phyloP scores from a whole-genome alignment of 1,140 invertebrate species.

The Battus philenor region DNA sequence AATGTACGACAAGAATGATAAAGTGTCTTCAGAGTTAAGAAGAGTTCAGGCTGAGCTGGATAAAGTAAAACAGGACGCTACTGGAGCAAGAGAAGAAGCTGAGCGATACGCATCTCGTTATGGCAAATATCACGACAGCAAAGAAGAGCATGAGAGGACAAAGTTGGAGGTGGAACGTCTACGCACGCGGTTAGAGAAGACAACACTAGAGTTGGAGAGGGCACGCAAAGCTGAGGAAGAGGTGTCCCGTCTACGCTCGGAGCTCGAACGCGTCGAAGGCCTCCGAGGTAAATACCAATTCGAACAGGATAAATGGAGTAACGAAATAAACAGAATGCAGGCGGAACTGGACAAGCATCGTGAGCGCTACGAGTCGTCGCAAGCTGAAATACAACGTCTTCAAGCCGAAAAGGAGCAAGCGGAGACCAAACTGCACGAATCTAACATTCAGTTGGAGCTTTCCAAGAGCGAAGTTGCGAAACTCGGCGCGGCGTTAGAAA shows the following conservation, averaged over 20 bases:
- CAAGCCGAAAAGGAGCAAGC: conserved; percentile 80
- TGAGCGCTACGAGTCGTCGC: conserved; percentile 84
- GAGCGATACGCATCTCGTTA: conserved; percentile 85
- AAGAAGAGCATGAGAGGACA: conserved; percentile 87
- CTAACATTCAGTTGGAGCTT: conserved; percentile 87
- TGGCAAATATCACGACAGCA: conserved; percentile 87
- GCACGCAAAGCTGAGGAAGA: conserved; percentile 83
- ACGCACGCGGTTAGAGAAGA: conserved; percentile 89
- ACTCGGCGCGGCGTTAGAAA: conserved; percentile 82
- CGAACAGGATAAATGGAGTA: conserved; percentile 88
- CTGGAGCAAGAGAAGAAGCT: conserved; percentile 82
- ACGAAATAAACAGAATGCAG: conserved; percentile 62
- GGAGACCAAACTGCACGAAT: conserved; percentile 87
- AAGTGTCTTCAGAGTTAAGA: conserved; percentile 87
- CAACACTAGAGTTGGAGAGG: conserved; percentile 85
- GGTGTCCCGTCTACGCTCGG: conserved; percentile 80
- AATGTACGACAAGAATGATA: conserved; percentile 92
- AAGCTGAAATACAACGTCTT: conserved; percentile 84
- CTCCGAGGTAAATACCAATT: conserved; percentile 91
- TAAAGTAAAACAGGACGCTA: conserved; percentile 81
- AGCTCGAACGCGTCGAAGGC: conserved; percentile 85
- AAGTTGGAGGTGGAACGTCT: conserved; percentile 90
- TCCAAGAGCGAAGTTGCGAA: conserved; percentile 87
- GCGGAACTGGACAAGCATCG: conserved; percentile 83
- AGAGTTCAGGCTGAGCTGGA: conserved; percentile 87